phyloP scores from a whole-genome alignment of 2,797 vertebrate genomes.

The Gymnoscopelus braueri region DNA sequence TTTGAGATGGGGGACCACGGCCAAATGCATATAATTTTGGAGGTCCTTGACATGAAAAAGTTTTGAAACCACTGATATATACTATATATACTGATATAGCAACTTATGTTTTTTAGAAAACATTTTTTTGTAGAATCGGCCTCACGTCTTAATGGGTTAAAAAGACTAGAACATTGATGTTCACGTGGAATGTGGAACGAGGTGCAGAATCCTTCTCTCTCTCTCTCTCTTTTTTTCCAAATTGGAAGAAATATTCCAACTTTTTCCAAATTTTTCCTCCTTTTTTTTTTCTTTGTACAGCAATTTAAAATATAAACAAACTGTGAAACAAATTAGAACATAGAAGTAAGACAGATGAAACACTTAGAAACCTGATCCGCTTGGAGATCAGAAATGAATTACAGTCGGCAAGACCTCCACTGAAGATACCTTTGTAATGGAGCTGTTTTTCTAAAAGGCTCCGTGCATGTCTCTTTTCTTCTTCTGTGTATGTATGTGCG shows the following conservation, averaged over 20 bases:
- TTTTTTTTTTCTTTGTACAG: constrained; percentile 7
- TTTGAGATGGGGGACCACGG: no score
- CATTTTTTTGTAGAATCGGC: no score
- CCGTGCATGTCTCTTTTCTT: background rate
- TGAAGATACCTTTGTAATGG: constrained; percentile 53
- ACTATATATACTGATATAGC: no score
- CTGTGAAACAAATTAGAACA: constrained; percentile 41
- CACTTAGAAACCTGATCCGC: constrained; percentile 44
- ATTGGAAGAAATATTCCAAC: constrained; percentile 3
- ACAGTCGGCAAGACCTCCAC: constrained; percentile 19
- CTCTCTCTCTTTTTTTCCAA: background rate
- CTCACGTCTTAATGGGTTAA: no score
- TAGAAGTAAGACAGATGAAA: constrained; percentile 38
- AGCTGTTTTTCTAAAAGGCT: constrained; percentile 46
- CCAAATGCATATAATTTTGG: no score
- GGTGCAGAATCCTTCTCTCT: constrained; percentile 10
- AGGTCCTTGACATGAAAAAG: no score
- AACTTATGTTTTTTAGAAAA: no score
- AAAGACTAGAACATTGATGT: constrained; percentile 27
- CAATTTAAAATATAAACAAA: constrained; percentile 53
- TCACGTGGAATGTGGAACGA: constrained; percentile 27
- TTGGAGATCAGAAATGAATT: constrained; percentile 37
- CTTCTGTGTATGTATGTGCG: background rate
- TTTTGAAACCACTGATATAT: no score
- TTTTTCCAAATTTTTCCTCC: constrained; percentile 26